Evolutionary conservation across 2,888 invertebrate genomes (phyloP), one percentile per base, ranked within the genome.

Genomic region (Anoplius nigerrimus): DNA sequence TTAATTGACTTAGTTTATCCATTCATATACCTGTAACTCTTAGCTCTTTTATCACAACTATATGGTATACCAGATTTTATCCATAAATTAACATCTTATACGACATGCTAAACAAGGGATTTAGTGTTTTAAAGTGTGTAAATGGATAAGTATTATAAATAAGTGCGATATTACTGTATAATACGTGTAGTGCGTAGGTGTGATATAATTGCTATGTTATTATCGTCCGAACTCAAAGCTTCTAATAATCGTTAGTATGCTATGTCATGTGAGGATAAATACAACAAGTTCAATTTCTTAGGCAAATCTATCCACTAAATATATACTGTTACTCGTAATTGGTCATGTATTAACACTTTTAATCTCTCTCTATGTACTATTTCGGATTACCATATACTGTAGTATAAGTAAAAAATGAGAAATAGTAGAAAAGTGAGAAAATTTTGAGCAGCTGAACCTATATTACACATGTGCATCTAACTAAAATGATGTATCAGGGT

Each of bases 1-100:
- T 80, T 82, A 82, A 81, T 81, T 81, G 81, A 81, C 81, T 81
- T 81, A 81, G 80, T 80, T 81, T 75, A 80, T 76, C 78, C 79
- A 81, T 71, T 78, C 48, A 48, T 76, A 69, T 63, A 34, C 46
- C 60, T 72, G 62, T 72, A 68, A 69, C 62, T 62, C 67, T 54
- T 63, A 58, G 71, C 54, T 46, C 20, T 73, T 34, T 55, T 74
- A 75, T 75, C 75, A 74, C 72, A 75, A 75, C 69, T 74, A 66
- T 54, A 62, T 56, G 48, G 58, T 62, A 52, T 62, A 48, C 67
- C 54, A n/a, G 34, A 34, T 34, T 13, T 52, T 59, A 51, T 46
- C 34, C 34, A 34, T 34, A 34, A 34, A 34, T 34, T 34, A 34
- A 11, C 34, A 34, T 34, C 11, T 34, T 34, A 34, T 34, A 34